Evolutionary conservation across 2,888 invertebrate genomes (phyloP), one percentile per base, ranked within the genome.

Genomic region (Lepidonotus clava): DNA sequence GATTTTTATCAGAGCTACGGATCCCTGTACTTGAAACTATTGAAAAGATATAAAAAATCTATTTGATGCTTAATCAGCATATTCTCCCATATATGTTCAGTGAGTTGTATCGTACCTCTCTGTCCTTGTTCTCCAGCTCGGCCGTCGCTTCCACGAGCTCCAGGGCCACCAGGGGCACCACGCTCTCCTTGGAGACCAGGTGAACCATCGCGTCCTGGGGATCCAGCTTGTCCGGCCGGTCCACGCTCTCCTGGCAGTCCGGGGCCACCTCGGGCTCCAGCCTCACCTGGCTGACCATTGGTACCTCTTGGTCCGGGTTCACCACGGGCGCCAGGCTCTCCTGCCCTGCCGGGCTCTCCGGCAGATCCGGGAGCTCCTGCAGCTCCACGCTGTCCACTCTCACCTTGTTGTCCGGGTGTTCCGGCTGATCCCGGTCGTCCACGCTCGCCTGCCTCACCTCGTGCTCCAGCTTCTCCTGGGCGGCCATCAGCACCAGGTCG

Each of bases 161-260:
- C 87, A 56, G 85, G 84, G 36, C 41, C 40, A 5, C 88, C 88
- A 38, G 77, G 67, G 6, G 32, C 28, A 51, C 87, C 88, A 28
- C 83, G n/a, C 53, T 32, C 34, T 36, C 88, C 88, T n/a, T 18
- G 21, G 8, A 56, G 61, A 36, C 87, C 87, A 5, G 83, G 5
- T 66, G 14, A 77, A 11, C 86, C 86, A 28, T 76, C 34, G 14
- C 24, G 32, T n/a, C 86, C 86, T 34, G 34, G 51, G 14, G 71
- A 77, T 67, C 89, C 89, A 38, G 77, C 84, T 24, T 71, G 83
- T 46, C 89, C 89, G 28, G 83, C 86, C 56, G 61, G 80, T 28
- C 86, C 86, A 34, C 40, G 77, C 28, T 38, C 41, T 36, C 86
- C 86, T 71, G 34, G 61, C 8, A 40, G 41, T 24, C 86, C 86